phyloP scores from a whole-genome alignment of 2,888 invertebrate genomes.

The Acrobasis suavella region DNA sequence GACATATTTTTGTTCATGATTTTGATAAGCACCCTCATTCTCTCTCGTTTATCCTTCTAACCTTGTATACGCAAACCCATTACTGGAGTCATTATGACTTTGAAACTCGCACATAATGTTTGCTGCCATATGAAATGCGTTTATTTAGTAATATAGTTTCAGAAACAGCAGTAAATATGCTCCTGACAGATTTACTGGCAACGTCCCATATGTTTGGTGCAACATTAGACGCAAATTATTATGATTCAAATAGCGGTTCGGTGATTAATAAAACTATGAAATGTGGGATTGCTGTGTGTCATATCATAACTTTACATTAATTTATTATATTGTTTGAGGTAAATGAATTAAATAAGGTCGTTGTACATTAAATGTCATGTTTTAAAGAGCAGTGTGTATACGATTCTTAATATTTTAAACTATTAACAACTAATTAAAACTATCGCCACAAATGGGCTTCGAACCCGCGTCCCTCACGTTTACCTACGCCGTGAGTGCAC shows the following conservation, averaged over 20 bases:
- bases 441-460: too few relatives aligned
- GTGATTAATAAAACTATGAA: neutral
- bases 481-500: too few relatives aligned
- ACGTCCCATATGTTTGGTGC: neutral
- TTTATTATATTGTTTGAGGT: too few relatives aligned
- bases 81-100: neutral
- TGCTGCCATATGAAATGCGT: neutral
- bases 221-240: slow-evolving; percentile 1
- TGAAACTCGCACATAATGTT: neutral
- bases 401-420: too few relatives aligned
- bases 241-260: neutral
- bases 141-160: slow-evolving; percentile 1
- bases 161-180: neutral
- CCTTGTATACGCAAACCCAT: neutral
- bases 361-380: too few relatives aligned
- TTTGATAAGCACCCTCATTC: too few relatives aligned
- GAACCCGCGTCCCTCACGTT: too few relatives aligned
- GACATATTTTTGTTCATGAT: too few relatives aligned
- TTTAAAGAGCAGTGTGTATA: too few relatives aligned
- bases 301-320: neutral
- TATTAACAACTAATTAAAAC: too few relatives aligned
- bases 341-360: too few relatives aligned
- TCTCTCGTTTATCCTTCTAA: too few relatives aligned
- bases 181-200: slow-evolving; percentile 2
- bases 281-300: neutral